phyloP scores from a whole-genome alignment of 2,888 invertebrate genomes.

The Ferrisia virgata region DNA sequence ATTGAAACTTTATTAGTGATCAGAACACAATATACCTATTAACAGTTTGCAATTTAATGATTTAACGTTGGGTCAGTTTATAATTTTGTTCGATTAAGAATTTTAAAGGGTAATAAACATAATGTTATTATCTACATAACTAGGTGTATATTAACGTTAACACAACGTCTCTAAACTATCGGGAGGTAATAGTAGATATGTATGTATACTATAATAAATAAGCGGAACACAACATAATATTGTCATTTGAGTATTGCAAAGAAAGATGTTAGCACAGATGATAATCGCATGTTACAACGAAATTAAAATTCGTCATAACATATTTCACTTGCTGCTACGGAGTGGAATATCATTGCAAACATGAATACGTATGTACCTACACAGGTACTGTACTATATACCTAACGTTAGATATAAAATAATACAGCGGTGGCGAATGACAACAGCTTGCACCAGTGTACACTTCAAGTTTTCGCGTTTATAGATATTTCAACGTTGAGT shows the following conservation, averaged over 20 bases:
- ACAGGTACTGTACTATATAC: no score
- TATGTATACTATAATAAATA: conserved; percentile 14
- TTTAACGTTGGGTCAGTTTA: neutral
- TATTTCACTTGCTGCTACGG: neutral
- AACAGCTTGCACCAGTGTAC: neutral
- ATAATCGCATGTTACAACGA: conserved; percentile 17
- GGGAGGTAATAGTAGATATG: no score
- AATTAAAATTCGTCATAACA: conserved; percentile 16
- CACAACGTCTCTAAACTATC: neutral
- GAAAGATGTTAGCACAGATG: neutral
- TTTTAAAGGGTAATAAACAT: neutral
- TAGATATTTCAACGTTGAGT: neutral
- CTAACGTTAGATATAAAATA: neutral
- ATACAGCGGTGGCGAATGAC: neutral
- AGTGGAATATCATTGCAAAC: neutral
- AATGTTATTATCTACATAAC: neutral
- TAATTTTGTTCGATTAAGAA: neutral
- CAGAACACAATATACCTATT: neutral
- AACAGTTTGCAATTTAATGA: neutral
- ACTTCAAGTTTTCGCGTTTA: neutral
- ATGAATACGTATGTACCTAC: neutral
- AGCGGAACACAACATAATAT: neutral
- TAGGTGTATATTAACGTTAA: neutral
- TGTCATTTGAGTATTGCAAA: neutral
- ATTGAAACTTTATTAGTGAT: neutral